phyloP scores from a whole-genome alignment of 2,113 vertebrate species.

The Salvelinus fontinalis region DNA sequence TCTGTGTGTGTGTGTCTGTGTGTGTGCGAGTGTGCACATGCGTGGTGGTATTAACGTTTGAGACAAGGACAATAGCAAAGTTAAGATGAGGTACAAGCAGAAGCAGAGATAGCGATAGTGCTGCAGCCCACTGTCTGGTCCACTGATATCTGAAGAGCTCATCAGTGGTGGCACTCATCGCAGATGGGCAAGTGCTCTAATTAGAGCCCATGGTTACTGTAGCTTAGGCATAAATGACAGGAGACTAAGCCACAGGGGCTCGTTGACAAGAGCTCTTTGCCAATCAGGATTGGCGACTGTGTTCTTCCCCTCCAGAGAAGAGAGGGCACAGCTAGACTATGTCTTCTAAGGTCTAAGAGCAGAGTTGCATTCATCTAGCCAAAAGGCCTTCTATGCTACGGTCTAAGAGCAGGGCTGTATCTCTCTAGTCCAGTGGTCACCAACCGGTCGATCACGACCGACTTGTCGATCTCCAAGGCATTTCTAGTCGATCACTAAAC shows the following conservation, averaged over 20 bases:
- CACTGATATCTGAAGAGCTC: not conserved
- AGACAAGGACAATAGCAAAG: constrained; percentile 1
- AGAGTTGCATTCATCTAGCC: too few relatives aligned
- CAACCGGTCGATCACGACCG: too few relatives aligned
- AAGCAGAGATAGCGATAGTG: not conserved
- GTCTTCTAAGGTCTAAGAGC: too few relatives aligned
- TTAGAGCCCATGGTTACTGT: not conserved
- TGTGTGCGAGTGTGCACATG: not conserved
- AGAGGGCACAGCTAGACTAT: too few relatives aligned
- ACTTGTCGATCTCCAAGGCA: too few relatives aligned
- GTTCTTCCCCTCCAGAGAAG: not conserved
- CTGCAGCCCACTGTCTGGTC: not conserved
- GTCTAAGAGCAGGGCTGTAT: too few relatives aligned
- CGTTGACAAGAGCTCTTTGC: not conserved
- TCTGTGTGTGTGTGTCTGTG: not conserved
- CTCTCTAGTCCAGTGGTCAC: not conserved
- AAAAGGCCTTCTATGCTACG: too few relatives aligned
- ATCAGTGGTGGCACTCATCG: not conserved
- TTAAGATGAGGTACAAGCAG: constrained; percentile 3
- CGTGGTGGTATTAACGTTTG: not conserved
- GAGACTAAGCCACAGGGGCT: not conserved
- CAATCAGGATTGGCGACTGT: not conserved
- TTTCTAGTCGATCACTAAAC: too few relatives aligned
- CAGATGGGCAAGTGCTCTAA: not conserved
- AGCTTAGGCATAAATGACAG: not conserved